Percentiles rank a stretch among this genome's conserved stretches.
phyloP scores from a whole-genome alignment of 1,140 invertebrate species.

The Plutomurus gul region DNA sequence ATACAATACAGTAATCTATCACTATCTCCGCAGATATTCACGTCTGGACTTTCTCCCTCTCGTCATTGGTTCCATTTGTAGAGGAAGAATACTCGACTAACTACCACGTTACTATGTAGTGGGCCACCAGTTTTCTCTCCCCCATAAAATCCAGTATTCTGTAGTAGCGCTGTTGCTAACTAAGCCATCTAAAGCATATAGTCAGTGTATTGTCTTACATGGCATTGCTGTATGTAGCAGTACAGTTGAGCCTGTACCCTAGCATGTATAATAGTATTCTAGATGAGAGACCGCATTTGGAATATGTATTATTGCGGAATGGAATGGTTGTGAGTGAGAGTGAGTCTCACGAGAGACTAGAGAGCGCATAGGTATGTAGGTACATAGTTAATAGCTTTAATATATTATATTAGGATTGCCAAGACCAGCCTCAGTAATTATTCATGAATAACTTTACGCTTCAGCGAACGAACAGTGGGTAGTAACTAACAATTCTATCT shows the following conservation, averaged over 20 bases:
- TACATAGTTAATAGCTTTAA: background rate
- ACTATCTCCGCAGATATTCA: conserved; percentile 24
- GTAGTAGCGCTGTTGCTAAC: too few relatives aligned
- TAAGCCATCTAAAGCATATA: too few relatives aligned
- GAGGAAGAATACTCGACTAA: background rate
- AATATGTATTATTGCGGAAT: too few relatives aligned
- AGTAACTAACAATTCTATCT: conserved; percentile 6
- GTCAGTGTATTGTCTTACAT: too few relatives aligned
- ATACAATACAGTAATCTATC: conserved; percentile 25
- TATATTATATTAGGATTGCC: conserved; percentile 25
- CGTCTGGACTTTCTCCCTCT: conserved; percentile 1
- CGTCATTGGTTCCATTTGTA: background rate
- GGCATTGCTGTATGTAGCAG: too few relatives aligned
- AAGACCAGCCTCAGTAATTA: conserved; percentile 26
- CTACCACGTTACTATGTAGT: background rate
- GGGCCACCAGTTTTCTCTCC: background rate
- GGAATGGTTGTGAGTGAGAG: too few relatives aligned
- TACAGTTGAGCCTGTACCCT: too few relatives aligned
- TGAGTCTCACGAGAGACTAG: too few relatives aligned
- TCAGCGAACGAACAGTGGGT: background rate
- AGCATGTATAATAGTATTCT: too few relatives aligned
- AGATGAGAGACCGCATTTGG: too few relatives aligned
- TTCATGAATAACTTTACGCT: conserved; percentile 8
- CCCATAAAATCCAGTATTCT: too few relatives aligned
- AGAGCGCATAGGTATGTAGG: background rate